phyloP scores from a whole-genome alignment of 2,797 vertebrate species.

The Corythornis leucogaster region DNA sequence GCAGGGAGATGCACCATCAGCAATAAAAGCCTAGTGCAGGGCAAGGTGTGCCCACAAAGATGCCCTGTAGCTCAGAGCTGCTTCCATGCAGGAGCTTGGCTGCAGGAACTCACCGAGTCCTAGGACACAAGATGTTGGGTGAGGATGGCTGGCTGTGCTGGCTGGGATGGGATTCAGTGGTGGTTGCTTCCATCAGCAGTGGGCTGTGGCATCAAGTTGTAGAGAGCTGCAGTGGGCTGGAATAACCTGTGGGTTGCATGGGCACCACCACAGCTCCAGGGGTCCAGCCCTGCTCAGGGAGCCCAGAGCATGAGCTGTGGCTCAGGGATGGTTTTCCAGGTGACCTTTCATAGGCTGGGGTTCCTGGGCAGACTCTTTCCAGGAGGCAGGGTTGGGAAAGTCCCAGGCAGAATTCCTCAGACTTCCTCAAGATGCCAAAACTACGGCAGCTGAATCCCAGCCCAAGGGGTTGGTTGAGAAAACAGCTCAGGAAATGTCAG shows the following conservation, averaged over 20 bases:
- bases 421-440: background rate
- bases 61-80: background rate
- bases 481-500: background rate
- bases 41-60: background rate
- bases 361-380: background rate
- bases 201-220: background rate
- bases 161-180: background rate
- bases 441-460: background rate
- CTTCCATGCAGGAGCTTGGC: background rate
- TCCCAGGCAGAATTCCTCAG: constrained; percentile 2
- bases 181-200: background rate
- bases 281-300: background rate
- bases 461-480: background rate
- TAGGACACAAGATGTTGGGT: background rate
- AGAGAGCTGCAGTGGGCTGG: background rate
- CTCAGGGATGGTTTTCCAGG: background rate
- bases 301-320: background rate
- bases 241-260: background rate
- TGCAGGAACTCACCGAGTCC: background rate
- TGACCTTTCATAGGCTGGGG: background rate
- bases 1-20: background rate
- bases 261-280: background rate
- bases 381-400: background rate
- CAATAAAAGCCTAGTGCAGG: background rate
- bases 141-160: background rate